phyloP scores from a whole-genome alignment of 2,113 vertebrate species.

The Cochlearius cochlearius region DNA sequence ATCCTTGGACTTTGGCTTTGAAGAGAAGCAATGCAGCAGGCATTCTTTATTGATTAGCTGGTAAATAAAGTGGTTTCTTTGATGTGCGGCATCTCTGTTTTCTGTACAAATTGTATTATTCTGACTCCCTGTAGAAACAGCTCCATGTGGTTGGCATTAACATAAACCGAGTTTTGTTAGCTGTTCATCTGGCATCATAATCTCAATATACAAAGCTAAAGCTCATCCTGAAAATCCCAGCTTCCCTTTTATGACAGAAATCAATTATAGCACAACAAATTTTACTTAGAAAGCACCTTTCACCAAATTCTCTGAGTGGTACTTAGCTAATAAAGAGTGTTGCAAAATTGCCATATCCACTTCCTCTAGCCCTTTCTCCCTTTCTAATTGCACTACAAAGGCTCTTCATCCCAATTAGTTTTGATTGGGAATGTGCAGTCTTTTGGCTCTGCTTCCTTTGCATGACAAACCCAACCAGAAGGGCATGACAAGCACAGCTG shows the following conservation, averaged over 20 bases:
- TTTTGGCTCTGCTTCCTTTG: slow-evolving; percentile 68
- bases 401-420: slow-evolving; percentile 66
- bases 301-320: slow-evolving; percentile 67
- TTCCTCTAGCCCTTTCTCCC: slow-evolving; percentile 41
- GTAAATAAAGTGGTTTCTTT: slow-evolving; percentile 75
- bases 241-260: slow-evolving; percentile 67
- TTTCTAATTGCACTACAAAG: slow-evolving; percentile 55
- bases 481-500: slow-evolving; percentile 59
- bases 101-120: slow-evolving; percentile 74
- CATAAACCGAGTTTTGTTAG: slow-evolving; percentile 69
- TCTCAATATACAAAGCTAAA: slow-evolving; percentile 58
- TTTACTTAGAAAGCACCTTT: slow-evolving; percentile 70
- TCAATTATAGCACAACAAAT: slow-evolving; percentile 72
- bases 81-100: slow-evolving; percentile 73
- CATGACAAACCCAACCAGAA: slow-evolving; percentile 70
- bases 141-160: slow-evolving; percentile 73
- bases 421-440: slow-evolving; percentile 70
- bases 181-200: slow-evolving; percentile 66
- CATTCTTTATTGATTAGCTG: slow-evolving; percentile 77
- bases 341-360: slow-evolving; percentile 57
- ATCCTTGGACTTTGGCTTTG: slow-evolving; percentile 68
- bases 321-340: slow-evolving; percentile 58
- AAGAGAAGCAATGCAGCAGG: slow-evolving; percentile 68
- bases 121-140: slow-evolving; percentile 66
- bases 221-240: slow-evolving; percentile 51